Evolutionary conservation across 2,797 vertebrate genomes (phyloP), one percentile per base, ranked within the genome.

Genomic region (Choloepus didactylus): DNA sequence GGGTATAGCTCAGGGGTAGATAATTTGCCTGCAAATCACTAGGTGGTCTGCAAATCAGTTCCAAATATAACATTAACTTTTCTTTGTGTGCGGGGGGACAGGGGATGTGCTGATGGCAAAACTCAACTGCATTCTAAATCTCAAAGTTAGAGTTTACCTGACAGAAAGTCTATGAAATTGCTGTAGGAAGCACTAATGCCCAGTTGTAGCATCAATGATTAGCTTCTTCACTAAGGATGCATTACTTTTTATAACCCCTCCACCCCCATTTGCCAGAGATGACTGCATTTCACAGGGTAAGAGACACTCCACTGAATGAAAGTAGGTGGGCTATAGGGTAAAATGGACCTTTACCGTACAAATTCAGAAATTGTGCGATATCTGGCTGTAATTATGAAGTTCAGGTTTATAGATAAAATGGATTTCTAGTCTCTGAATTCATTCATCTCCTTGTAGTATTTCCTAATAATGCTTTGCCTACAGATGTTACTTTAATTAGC

Each of bases 161-260:
- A 85, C 49, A 97, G 72, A 96, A 95, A 96, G 54, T 72, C 38
- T 95, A 97, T 89, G 56, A 97, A 98, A 98, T 95, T 94, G 46
- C 95, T 96, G 90, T 97, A 97, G 95, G 64, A 88, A 77, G 94
- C 87, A 85, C 49, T 92, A 97, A 51, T 54, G 83, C 69, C 41
- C 85, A 88, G 79, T 84, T 94, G 31, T 83, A 97, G 76, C 31
- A 76, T 96, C 92, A 98, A 96, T 97, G 94, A 97, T 97, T 94
- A 97, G 96, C 95, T 97, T 89, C 76, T 89, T 97, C 93, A 93
- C 69, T 96, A 56, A 96, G 77, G 96, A 27, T 94, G 38, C 60
- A 93, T 96, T 97, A 89, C 51, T 92, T 91, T 73, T 95, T 76
- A 90, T 82, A 73, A 64, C 8, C 0, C 2, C 41, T 66, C 84